Base-by-base conservation (phyloP, 2,888 invertebrate species). In the Oscheius myriophilus region DNA sequence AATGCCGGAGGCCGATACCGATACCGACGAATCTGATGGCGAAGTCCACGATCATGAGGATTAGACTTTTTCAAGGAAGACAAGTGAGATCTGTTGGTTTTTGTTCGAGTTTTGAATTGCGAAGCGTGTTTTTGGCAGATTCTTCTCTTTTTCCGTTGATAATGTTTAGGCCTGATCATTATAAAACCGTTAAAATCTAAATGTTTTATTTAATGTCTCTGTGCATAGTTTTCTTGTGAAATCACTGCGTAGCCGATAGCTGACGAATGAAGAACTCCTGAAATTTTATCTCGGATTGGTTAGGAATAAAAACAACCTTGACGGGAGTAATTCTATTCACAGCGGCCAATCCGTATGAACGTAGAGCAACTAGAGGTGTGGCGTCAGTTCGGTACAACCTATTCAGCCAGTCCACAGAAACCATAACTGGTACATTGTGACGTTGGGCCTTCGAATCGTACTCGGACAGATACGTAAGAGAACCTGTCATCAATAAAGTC, bases 351-450 rank as follows among this genome's bases (percentile, higher is more conserved):
- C 86, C 86, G n/a, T 86, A 54, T 2, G 86, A 82, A 26, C 86
- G 74, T 2, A 78, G 70, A 21, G 84, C 73, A 3, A 86, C 86
- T 12, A 82, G 51, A 1, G 84, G 82, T 0, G 76, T 73, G 9
- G 76, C 79, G 55, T 77, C 72, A 2, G 81, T 85, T 18, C 75
- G 33, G 67, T 82, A 96, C 9, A 97, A 89, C 54, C 92, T 90
- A 84, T 95, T 93, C 54, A 97, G 88, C 7, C 92, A 92, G 87
- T 97, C 95, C 3, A 95, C 91, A 0, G 92, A 92, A 16, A 93
- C 87, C 91, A 95, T 92, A 0, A 93, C 92, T 0, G 96, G 94
- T 26, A 96, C 90, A 87, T 95, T 95, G 86, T 93, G 92, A 25
- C 92, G 89, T 87, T 96, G 93, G 18, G 95, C 89, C 57, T 90